Evolutionary conservation across 2,888 invertebrate genomes (phyloP).

Genomic region (Nemoura dubitans): DNA sequence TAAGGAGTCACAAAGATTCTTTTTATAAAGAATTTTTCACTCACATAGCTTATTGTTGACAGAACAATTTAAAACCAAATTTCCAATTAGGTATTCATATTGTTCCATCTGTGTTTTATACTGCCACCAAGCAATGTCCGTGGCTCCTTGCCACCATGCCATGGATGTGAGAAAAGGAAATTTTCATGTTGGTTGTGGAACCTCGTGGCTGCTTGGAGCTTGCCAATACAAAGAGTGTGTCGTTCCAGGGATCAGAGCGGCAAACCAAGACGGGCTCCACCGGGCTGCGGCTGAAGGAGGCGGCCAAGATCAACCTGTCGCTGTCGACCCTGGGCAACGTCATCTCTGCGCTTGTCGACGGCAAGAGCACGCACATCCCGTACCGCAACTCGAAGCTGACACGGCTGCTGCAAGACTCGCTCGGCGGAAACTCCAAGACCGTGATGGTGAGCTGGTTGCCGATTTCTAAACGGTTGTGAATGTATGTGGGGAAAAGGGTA

Average conservation of each 20-base stretch:
- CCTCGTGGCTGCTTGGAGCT: too few species aligned
- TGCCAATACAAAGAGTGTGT: conserved; percentile 10
- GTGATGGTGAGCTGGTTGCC: conserved; percentile 74
- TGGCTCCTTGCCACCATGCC: too few species aligned
- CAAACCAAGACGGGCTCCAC: conserved; percentile 97
- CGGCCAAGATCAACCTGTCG: conserved; percentile 97
- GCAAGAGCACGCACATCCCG: conserved; percentile 96
- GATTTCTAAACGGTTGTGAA: not conserved
- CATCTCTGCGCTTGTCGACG: conserved; percentile 97
- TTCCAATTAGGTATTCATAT: too few species aligned
- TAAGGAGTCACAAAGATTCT: too few species aligned
- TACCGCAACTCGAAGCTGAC: conserved; percentile 98
- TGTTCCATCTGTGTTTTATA: too few species aligned
- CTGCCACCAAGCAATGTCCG: too few species aligned
- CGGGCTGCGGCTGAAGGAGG: conserved; percentile 92
- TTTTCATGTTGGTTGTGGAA: too few species aligned
- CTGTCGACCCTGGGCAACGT: conserved; percentile 97
- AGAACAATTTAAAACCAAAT: too few species aligned
- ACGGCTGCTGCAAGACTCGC: conserved; percentile 91
- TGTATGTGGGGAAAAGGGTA: too few species aligned
- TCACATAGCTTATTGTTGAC: too few species aligned
- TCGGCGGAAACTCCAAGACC: conserved; percentile 96
- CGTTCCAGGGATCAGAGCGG: conserved; percentile 88
- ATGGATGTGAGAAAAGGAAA: too few species aligned
- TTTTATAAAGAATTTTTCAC: too few species aligned